These are phyloP conservation scores for Spongilla lacustris DNA, from an alignment of 37 sponge, comb jelly and placozoan species.

Conservation along the genomic window DNA sequence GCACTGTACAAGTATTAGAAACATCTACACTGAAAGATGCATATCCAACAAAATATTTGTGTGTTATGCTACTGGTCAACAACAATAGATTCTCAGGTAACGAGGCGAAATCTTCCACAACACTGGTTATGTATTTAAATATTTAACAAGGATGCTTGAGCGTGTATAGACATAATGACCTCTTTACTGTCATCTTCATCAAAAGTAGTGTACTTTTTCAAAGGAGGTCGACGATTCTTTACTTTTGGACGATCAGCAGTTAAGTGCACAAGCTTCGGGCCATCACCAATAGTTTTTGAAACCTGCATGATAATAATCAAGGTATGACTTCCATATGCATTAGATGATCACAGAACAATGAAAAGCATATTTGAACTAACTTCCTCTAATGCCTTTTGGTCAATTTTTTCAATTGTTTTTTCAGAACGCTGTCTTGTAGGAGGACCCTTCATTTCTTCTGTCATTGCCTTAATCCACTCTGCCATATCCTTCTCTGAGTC, in stretches of 20 bases:
- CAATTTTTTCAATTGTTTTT: constrained; percentile 28
- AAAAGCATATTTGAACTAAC: constrained; percentile 2
- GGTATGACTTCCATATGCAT: too few species aligned
- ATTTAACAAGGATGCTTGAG: too few species aligned
- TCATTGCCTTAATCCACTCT: constrained; percentile 56
- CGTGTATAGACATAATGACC: background rate
- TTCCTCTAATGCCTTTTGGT: constrained; percentile 71
- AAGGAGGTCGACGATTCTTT: constrained; percentile 45
- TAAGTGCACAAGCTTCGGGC: constrained; percentile 71
- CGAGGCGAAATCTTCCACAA: too few species aligned
- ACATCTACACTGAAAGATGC: too few species aligned
- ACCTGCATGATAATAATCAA: constrained; percentile 26
- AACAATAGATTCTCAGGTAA: too few species aligned
- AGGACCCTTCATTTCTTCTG: constrained; percentile 18
- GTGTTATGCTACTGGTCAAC: too few species aligned
- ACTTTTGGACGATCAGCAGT: constrained; percentile 67
- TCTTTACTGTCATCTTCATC: constrained; percentile 82
- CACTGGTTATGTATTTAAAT: too few species aligned
- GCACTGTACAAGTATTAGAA: too few species aligned
- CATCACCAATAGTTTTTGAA: constrained; percentile 34
- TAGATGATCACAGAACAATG: background rate
- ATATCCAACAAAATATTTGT: too few species aligned
- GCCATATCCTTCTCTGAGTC: constrained; percentile 74
- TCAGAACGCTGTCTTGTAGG: too few species aligned
- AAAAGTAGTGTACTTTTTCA: constrained; percentile 56